Evolutionary conservation across 2,888 invertebrate species (phyloP).

Genomic region (Hetaerina titia): DNA sequence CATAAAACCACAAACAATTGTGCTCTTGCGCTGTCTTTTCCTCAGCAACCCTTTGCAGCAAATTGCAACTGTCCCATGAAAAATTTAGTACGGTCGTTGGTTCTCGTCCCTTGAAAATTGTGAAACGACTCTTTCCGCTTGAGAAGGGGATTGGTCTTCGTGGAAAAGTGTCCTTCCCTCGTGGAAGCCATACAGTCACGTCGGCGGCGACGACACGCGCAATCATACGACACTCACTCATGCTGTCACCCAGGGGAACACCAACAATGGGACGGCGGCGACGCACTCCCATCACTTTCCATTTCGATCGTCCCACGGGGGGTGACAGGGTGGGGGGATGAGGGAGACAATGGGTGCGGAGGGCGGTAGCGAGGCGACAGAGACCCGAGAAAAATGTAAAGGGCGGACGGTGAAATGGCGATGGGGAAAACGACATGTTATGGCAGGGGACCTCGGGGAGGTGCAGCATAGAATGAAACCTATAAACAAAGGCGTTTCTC

Average conservation of each 20-base stretch:
- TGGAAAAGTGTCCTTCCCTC: background rate
- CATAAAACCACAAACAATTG: too few relatives aligned
- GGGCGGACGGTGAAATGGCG: background rate
- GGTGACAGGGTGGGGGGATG: background rate
- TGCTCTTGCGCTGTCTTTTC: too few relatives aligned
- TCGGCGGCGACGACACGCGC: background rate
- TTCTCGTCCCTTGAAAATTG: background rate
- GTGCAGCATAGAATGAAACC: background rate
- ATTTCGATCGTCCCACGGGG: slow-evolving; percentile 14
- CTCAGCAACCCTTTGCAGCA: too few relatives aligned
- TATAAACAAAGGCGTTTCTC: background rate
- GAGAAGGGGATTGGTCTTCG: background rate
- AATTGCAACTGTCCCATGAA: too few relatives aligned
- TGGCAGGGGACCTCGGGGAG: background rate
- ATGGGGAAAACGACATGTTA: background rate
- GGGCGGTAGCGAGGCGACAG: background rate
- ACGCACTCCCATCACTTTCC: background rate
- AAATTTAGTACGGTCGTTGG: background rate
- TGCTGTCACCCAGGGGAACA: background rate
- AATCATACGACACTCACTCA: slow-evolving; percentile 13
- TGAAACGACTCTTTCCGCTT: background rate
- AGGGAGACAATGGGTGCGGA: background rate
- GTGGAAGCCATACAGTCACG: background rate
- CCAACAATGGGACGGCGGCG: slow-evolving; percentile 12
- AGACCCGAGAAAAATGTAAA: background rate